Evolutionary conservation across 2,888 invertebrate genomes (phyloP).

Genomic region (Agrochola litura): DNA sequence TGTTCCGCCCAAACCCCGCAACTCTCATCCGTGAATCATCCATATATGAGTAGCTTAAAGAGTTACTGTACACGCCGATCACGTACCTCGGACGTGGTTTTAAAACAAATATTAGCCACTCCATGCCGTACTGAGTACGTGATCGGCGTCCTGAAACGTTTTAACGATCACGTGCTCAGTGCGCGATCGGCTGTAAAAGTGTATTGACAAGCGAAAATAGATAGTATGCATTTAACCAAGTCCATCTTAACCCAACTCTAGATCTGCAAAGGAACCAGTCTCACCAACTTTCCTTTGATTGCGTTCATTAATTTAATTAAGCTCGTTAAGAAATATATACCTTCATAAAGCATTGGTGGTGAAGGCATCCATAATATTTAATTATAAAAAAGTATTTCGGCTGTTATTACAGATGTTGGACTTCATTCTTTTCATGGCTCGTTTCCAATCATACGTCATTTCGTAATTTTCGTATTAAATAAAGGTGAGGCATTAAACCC

Average conservation of each 20-base stretch:
- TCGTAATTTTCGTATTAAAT: conserved; percentile 3
- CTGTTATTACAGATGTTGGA: conserved; percentile 48
- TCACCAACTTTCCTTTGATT: conserved; percentile 51
- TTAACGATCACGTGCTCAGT: too few relatives aligned
- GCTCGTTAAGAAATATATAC: conserved; percentile 50
- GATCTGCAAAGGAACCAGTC: conserved; percentile 37
- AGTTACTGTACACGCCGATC: too few relatives aligned
- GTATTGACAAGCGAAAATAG: background rate
- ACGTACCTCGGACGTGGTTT: too few relatives aligned
- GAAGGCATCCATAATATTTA: conserved; percentile 41
- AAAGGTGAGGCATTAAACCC: conserved; percentile 15
- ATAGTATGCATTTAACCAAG: background rate
- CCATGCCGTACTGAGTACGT: too few relatives aligned
- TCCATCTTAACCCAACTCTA: conserved; percentile 28
- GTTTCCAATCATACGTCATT: conserved; percentile 51
- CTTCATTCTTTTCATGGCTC: conserved; percentile 55
- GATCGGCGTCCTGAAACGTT: too few relatives aligned
- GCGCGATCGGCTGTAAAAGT: too few relatives aligned
- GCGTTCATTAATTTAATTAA: conserved; percentile 61
- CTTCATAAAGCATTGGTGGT: conserved; percentile 16
- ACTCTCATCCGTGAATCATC: too few relatives aligned
- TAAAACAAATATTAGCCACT: too few relatives aligned
- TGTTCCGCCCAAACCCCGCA: too few relatives aligned
- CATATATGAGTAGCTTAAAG: too few relatives aligned
- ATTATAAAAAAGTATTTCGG: conserved; percentile 50